Evolutionary conservation across 2,888 invertebrate genomes (phyloP).

Genomic region (Caenorhabditis drosophilae): DNA sequence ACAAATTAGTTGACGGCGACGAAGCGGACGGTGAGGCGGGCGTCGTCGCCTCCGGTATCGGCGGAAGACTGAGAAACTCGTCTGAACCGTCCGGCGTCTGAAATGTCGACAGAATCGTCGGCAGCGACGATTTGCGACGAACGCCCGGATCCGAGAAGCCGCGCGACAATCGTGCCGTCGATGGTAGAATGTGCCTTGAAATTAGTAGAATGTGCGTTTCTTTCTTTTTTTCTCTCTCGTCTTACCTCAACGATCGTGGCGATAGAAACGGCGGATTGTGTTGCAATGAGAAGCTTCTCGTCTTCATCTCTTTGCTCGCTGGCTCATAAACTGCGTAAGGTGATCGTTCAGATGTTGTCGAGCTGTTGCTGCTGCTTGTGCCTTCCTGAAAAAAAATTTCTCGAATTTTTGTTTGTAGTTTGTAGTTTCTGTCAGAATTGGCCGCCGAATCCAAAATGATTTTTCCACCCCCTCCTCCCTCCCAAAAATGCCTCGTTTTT

Average conservation of each 20-base stretch:
- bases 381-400: conserved; percentile 20
- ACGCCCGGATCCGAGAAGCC: conserved; percentile 47
- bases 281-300: conserved; percentile 28
- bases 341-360: conserved; percentile 30
- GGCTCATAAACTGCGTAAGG: conserved; percentile 37
- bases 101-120: conserved; percentile 22
- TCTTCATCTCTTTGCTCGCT: conserved; percentile 9
- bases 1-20: conserved; percentile 25
- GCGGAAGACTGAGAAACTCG: conserved; percentile 46
- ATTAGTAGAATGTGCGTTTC: not conserved
- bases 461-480: conserved; percentile 1
- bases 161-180: conserved; percentile 37
- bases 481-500: conserved; percentile 4
- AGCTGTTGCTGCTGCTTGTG: conserved; percentile 31
- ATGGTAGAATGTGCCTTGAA: conserved; percentile 37
- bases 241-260: conserved; percentile 28
- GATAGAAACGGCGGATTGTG: conserved; percentile 32
- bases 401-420: not conserved
- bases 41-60: conserved; percentile 54
- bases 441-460: too few relatives aligned
- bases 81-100: conserved; percentile 31
- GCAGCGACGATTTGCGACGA: conserved; percentile 42
- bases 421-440: too few relatives aligned
- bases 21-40: conserved; percentile 44
- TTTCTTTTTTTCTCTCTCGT: conserved; percentile 2